Base-by-base conservation (phyloP, 2,797 vertebrate genomes). In the Philypnodon macrostomus region DNA sequence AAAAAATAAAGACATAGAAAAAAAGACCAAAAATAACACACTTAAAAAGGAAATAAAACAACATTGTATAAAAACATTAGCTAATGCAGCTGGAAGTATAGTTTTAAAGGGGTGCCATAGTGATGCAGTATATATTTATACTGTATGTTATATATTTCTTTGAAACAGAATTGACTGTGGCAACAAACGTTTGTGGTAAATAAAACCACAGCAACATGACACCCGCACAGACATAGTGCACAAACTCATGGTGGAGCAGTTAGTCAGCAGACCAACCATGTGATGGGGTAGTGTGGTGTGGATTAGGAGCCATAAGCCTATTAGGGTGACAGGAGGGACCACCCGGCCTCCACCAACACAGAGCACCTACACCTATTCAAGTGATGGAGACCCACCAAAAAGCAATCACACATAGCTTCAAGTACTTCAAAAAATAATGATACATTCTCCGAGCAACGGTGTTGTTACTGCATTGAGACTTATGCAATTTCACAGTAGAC, bases 271-370 rank as follows among this genome's bases (percentile, higher is more conserved):
- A 89, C 77, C 68, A 34, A 70, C 76, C 87, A 89, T 88, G 85
- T 89, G 87, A 87, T 53, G 33, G 75, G 55, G 67, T 77, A 84
- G 74, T 79, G 81, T 79, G 83, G 79, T 79, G 73, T 87, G 88
- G 85, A 88, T 91, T 89, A 87, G 85, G 77, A 88, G 79, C 83
- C 79, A 79, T 88, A 91, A 90, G 76, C 89, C 90, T 90, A 91
- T 71, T 91, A 88, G 74, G 80, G 69, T 81, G 87, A 88, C 84
- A 79, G 84, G 77, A 84, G 46, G 71, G 89, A 90, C 89, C 87
- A 90, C 88, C 87, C 86, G 70, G 81, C 53, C 71, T 81, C 73
- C 29, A 56, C 52, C 45, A 31, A 39, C 38, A 67, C 13, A 42
- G n/a, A 47, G 31, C 38, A 53, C 45, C 37, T 47, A 34, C 13